Evolutionary conservation across 2,888 invertebrate species (phyloP), one percentile per base, ranked within the genome.

Genomic region (Geotrupes spiniger): DNA sequence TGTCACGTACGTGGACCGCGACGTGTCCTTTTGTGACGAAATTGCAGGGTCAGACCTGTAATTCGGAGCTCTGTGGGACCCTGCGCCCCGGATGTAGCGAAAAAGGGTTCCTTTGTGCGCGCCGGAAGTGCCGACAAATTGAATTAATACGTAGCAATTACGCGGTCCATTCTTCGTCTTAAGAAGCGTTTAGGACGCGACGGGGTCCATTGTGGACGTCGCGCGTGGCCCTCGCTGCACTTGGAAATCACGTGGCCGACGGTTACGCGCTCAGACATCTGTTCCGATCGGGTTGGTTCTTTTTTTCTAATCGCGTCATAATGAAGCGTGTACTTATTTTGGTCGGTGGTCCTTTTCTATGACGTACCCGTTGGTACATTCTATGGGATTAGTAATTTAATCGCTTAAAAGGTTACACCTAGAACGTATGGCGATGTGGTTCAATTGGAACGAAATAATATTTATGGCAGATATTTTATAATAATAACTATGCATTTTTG

Each of bases 81-180:
- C 67, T 64, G 68, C 66, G 65, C 66, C 70, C 21, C 69, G 69
- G 66, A 63, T 59, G 59, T 57, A 55, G 56, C 61, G 54, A 62
- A 67, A 21, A 68, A 65, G 71, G 69, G 68, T 69, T 65, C 62
- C 54, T 62, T 70, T 68, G 65, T 67, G 51, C 52, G 52, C 42
- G 60, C 70, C 71, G 72, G 72, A 72, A 72, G 68, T 66, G 68
- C 65, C 64, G 62, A 63, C 61, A 68, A 73, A 73, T 72, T 71
- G 72, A 72, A 72, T 73, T 72, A 72, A 72, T 72, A 72, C 73
- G 70, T 70, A 72, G 72, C 73, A 72, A 73, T 73, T 73, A 73
- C 70, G 64, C 45, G 61, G 60, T 53, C 65, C 57, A 69, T 71
- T 71, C 69, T 67, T 65, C 69, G 62, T 70, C 72, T 72, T 72